Percentiles rank a stretch among this genome's conserved stretches.
phyloP scores from a whole-genome alignment of 2,113 vertebrate genomes.

The Tichodroma muraria region DNA sequence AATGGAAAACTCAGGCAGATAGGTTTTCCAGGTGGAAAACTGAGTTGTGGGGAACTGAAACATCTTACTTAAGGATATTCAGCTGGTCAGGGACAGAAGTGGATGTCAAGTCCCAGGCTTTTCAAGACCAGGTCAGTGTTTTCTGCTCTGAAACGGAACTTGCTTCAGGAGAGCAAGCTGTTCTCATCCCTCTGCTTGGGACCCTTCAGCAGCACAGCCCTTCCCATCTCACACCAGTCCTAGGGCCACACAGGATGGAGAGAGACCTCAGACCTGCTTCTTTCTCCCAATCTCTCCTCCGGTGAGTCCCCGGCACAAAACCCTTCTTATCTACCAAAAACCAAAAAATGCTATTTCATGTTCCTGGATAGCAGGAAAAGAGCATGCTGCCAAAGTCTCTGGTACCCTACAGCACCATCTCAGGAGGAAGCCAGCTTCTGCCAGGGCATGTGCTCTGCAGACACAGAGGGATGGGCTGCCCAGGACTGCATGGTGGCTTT shows the following conservation, averaged over 20 bases:
- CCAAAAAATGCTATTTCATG: rapidly evolving
- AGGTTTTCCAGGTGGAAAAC: not conserved
- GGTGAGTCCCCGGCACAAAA: not conserved
- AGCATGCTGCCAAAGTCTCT: not conserved
- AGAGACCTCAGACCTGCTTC: not conserved
- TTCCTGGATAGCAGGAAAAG: not conserved
- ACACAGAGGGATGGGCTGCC: rapidly evolving
- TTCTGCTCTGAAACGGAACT: not conserved
- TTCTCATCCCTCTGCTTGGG: not conserved
- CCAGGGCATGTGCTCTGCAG: not conserved
- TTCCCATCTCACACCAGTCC: not conserved
- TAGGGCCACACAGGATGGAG: not conserved
- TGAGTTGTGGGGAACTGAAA: not conserved
- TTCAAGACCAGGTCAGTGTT: not conserved
- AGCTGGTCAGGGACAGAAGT: not conserved
- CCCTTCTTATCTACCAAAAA: not conserved
- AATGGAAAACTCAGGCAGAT: not conserved
- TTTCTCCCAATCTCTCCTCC: rapidly evolving
- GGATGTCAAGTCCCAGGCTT: not conserved
- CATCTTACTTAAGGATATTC: not conserved
- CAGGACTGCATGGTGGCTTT: not conserved
- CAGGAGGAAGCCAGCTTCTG: not conserved
- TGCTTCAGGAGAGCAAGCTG: not conserved
- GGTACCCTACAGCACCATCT: not conserved
- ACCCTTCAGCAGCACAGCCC: not conserved